These are phyloP conservation scores for Callimorpha dominula DNA, from an alignment of 2,888 invertebrate species.

Conservation along the genomic window DNA sequence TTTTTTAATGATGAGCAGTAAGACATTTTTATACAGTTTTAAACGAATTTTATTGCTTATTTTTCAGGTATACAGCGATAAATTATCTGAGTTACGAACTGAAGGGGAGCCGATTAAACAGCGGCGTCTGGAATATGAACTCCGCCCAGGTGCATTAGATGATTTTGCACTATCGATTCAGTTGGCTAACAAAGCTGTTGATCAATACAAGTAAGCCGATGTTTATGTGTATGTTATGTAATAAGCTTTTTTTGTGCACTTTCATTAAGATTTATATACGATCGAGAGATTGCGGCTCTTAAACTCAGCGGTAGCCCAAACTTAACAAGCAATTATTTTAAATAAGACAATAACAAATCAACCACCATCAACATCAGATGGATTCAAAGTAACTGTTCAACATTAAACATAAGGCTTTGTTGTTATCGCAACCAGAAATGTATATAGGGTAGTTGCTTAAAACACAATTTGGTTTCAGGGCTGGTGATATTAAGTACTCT, in stretches of 20 bases:
- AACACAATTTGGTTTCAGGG: conserved; percentile 62
- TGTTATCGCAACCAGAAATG: too few relatives aligned
- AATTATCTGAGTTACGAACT: conserved; percentile 88
- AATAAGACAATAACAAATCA: background rate
- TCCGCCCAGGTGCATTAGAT: conserved; percentile 92
- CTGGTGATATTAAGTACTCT: conserved; percentile 90
- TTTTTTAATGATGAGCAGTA: too few relatives aligned
- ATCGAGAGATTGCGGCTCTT: background rate
- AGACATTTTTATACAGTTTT: background rate
- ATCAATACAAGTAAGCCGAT: conserved; percentile 87
- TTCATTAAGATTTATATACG: background rate
- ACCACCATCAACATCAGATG: background rate
- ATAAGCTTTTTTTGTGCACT: background rate
- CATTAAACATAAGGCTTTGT: background rate
- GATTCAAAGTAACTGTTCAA: background rate
- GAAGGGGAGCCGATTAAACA: conserved; percentile 96
- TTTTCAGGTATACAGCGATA: conserved; percentile 87
- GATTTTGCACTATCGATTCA: conserved; percentile 92
- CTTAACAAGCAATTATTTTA: background rate
- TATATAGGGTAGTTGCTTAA: too few relatives aligned
- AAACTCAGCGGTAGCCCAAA: background rate
- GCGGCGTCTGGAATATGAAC: conserved; percentile 93
- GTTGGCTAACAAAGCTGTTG: conserved; percentile 92
- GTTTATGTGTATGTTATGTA: background rate
- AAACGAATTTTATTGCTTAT: background rate